A percentile compares a stretch with the other conserved stretches of the same genome.
Evolutionary conservation across 2,797 vertebrate genomes (phyloP).

Genomic region (Picus viridis): DNA sequence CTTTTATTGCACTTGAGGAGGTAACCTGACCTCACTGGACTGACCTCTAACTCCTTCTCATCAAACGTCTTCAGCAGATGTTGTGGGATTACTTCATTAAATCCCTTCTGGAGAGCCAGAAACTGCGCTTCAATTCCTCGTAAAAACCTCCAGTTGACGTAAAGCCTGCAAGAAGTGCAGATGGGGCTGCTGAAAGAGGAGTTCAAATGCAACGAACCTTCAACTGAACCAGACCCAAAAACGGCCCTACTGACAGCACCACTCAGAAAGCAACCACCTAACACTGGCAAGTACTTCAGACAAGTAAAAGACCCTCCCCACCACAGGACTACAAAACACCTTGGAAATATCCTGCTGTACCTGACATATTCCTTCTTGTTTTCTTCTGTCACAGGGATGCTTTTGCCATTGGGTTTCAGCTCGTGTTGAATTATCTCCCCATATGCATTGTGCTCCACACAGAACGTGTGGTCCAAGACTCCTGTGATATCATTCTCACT

Average conservation of each 20-base stretch:
- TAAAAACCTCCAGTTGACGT: slow-evolving; percentile 97
- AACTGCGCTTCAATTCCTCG: slow-evolving; percentile 98
- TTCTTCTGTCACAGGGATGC: slow-evolving; percentile 90
- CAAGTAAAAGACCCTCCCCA: not conserved
- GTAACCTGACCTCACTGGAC: slow-evolving; percentile 8
- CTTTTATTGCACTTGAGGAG: not conserved
- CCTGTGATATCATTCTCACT: slow-evolving; percentile 97
- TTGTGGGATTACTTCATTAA: slow-evolving; percentile 98
- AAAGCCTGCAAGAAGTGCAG: slow-evolving; percentile 83
- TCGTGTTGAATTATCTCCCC: slow-evolving; percentile 98
- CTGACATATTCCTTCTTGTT: slow-evolving; percentile 95
- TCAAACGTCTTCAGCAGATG: slow-evolving; percentile 97
- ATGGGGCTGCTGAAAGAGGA: slow-evolving; percentile 1
- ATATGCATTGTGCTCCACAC: slow-evolving; percentile 96
- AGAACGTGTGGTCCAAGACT: slow-evolving; percentile 98
- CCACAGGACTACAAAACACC: accelerated
- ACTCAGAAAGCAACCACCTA: accelerated
- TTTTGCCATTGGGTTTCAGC: slow-evolving; percentile 96
- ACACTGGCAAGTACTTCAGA: not conserved
- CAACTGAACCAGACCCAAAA: not conserved
- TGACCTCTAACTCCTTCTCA: slow-evolving; percentile 97
- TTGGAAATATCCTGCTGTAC: slow-evolving; percentile 62
- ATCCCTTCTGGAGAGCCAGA: slow-evolving; percentile 97
- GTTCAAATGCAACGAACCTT: slow-evolving; percentile 7
- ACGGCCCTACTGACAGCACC: not conserved